phyloP scores from a whole-genome alignment of 2,113 vertebrate genomes.

The Clarias macrocephalus region DNA sequence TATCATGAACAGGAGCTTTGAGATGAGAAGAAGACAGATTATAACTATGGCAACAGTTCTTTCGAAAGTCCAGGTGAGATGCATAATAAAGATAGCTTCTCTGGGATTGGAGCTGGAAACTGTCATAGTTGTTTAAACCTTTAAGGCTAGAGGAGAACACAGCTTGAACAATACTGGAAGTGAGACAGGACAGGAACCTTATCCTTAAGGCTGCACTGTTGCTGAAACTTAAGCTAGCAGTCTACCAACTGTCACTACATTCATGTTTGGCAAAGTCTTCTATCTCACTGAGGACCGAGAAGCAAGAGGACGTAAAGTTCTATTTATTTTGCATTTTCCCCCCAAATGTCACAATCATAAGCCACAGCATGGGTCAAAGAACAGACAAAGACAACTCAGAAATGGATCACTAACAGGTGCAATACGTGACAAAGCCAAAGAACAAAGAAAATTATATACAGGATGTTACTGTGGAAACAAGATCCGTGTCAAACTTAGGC shows the following conservation, averaged over 20 bases:
- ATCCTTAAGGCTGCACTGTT: background rate
- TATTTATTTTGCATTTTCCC: background rate
- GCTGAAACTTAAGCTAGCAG: background rate
- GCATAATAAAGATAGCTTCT: background rate
- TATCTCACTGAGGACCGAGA: background rate
- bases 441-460: conserved; percentile 1
- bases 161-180: background rate
- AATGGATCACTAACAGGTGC: background rate
- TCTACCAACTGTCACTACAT: background rate
- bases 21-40: background rate
- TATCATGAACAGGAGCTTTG: background rate
- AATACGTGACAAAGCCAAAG: background rate
- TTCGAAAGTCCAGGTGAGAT: background rate
- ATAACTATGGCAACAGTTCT: background rate
- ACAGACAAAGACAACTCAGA: background rate
- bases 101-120: background rate
- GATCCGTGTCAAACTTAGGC: background rate
- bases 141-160: background rate
- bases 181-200: background rate
- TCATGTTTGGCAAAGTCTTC: background rate
- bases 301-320: background rate
- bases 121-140: background rate
- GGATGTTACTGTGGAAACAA: background rate
- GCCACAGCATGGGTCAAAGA: background rate
- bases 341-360: background rate